phyloP scores from a whole-genome alignment of 2,113 vertebrate species.

The Lepus europaeus region DNA sequence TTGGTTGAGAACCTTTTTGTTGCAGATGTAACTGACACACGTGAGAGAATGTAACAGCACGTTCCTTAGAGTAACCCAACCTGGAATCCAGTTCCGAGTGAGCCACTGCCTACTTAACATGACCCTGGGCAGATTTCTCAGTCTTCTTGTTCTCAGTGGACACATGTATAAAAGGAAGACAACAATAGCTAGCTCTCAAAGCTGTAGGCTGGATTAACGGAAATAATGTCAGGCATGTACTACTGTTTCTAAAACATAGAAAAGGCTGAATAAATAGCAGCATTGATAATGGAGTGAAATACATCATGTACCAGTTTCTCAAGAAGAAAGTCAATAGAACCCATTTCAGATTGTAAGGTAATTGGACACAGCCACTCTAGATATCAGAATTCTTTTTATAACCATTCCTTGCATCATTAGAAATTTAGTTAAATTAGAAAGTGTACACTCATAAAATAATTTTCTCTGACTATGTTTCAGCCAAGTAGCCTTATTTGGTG shows the following conservation, averaged over 20 bases:
- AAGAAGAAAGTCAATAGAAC: not conserved
- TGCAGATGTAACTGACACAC: not conserved
- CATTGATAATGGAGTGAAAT: not conserved
- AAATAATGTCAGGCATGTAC: not conserved
- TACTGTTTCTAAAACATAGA: not conserved
- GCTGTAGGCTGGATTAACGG: not conserved
- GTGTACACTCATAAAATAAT: not conserved
- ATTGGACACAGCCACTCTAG: too few relatives aligned
- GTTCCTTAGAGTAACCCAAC: not conserved
- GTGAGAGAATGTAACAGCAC: not conserved
- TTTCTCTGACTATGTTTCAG: not conserved
- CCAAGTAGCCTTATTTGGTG: not conserved
- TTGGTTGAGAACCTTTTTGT: not conserved
- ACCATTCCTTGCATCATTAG: not conserved
- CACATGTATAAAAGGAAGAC: not conserved
- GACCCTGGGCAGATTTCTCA: not conserved
- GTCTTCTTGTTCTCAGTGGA: not conserved
- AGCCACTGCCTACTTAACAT: not conserved
- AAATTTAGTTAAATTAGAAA: constrained; percentile 5
- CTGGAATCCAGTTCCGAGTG: not conserved
- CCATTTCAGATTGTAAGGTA: not conserved
- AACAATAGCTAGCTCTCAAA: not conserved
- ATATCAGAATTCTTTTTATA: not conserved
- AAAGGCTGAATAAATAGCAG: not conserved
- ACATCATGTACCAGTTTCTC: not conserved